These are phyloP conservation scores for Eupeodes latifasciatus DNA, from an alignment of 2,888 invertebrate genomes.

Conservation along the genomic window DNA sequence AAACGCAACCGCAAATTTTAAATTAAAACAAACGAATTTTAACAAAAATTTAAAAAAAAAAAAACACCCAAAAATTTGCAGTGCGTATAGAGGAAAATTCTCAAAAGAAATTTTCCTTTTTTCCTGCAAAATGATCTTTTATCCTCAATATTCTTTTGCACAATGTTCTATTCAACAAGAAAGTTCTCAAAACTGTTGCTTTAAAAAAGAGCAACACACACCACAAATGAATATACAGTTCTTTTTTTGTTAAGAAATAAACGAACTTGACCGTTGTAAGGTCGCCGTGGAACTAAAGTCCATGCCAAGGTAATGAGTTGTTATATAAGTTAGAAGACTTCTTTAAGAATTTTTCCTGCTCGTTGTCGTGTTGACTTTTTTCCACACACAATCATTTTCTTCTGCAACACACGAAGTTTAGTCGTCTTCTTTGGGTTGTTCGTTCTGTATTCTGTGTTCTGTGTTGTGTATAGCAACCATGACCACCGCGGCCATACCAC, in stretches of 20 bases:
- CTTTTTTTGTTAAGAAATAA: slow-evolving; percentile 66
- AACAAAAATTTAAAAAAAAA: slow-evolving; percentile 1
- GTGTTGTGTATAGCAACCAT: slow-evolving; percentile 69
- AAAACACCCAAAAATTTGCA: slow-evolving; percentile 33
- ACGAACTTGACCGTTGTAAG: slow-evolving; percentile 84
- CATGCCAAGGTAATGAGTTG: slow-evolving; percentile 83
- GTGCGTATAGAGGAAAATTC: slow-evolving; percentile 52
- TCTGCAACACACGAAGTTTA: slow-evolving; percentile 1
- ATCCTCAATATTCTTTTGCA: slow-evolving; percentile 34
- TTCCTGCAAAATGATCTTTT: slow-evolving; percentile 33
- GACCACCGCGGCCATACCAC: slow-evolving; percentile 72
- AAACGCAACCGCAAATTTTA: slow-evolving; percentile 64
- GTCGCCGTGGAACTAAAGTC: slow-evolving; percentile 84
- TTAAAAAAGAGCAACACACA: slow-evolving; percentile 29
- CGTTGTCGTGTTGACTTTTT: slow-evolving; percentile 72
- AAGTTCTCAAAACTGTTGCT: slow-evolving; percentile 49
- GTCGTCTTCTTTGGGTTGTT: slow-evolving; percentile 24
- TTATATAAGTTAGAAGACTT: slow-evolving; percentile 84
- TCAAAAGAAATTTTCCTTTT: slow-evolving; percentile 28
- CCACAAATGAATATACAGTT: slow-evolving; percentile 51
- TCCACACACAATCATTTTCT: slow-evolving; percentile 58
- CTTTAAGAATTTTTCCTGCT: slow-evolving; percentile 78
- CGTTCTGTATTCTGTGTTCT: slow-evolving; percentile 66
- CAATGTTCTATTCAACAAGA: slow-evolving; percentile 37
- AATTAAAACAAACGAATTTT: not conserved